A percentile compares a stretch with the other conserved stretches of the same genome.
Conservation (phyloP, 2,888 invertebrate genomes). For the Macrophya annulata region DNA sequence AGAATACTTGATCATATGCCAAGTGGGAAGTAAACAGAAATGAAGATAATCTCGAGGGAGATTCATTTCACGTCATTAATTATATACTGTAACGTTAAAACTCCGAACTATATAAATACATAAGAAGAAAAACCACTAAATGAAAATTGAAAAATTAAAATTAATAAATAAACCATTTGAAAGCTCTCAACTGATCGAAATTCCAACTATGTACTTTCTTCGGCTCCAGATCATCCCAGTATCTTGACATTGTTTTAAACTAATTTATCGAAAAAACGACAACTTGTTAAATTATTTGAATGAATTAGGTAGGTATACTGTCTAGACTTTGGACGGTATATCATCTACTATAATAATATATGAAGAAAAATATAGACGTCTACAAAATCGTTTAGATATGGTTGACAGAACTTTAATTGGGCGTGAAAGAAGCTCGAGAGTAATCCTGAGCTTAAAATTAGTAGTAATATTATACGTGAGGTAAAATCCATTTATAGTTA, state of each 20-base stretch:
- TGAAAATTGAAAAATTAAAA: not conserved
- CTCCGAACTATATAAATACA: not conserved
- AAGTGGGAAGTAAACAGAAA: not conserved
- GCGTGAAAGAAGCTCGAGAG: conserved; percentile 3
- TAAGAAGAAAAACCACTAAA: not conserved
- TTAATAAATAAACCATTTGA: no score
- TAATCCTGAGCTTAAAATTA: not conserved
- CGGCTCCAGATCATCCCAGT: not conserved
- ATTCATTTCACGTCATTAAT: not conserved
- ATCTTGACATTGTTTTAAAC: not conserved
- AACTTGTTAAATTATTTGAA: not conserved
- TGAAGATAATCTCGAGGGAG: not conserved
- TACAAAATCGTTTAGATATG: not conserved
- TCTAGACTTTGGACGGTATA: not conserved
- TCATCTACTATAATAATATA: not conserved
- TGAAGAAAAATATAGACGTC: not conserved
- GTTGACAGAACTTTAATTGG: not conserved
- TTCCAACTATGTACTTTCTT: not conserved
- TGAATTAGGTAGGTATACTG: not conserved
- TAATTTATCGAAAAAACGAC: not conserved
- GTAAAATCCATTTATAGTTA: not conserved
- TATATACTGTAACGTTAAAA: not conserved
- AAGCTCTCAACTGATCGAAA: not conserved
- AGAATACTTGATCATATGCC: not conserved
- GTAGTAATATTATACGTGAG: not conserved